Evolutionary conservation across 1,140 invertebrate genomes (phyloP), one percentile per base, ranked within the genome.

Genomic region (Stegodyphus dumicola): DNA sequence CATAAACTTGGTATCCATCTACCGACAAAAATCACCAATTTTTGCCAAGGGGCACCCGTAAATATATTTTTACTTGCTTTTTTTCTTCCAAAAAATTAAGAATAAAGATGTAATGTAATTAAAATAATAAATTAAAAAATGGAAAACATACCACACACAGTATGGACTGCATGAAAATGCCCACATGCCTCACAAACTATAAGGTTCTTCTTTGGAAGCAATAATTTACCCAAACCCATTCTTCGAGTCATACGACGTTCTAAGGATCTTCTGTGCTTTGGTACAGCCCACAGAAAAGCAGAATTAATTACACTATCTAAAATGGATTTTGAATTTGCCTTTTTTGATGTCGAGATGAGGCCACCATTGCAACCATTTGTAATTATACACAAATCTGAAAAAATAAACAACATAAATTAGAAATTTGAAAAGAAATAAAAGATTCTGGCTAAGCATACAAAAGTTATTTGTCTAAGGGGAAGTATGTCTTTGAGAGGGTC

Each of bases 201-300:
- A 66, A 98, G 90, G 90, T 95, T 94, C 7, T 91, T 94, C 90
- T 95, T 95, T 5, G 94, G 93, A 51, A 92, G 90, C 17, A 94
- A 88, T 13, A 93, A 92, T 91, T 95, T 95, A 65, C 94, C 90
- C 5, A 92, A 92, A 70, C 88, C 88, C 90, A 93, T 96, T 91
- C 93, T 96, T 79, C 95, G 91, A 69, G 92, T 94, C 87, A 91
- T 89, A 83, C 95, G 92, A 90, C 92, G 94, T 89, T 97, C 96
- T 56, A 96, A 80, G 2, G 94, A 93, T 88, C 95, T 91, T 89
- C 96, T 92, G 75, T 92, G 92, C 89, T 94, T 95, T 0, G 96
- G 97, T 4, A 95, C 95, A 84, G 93, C 96, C 92, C 93, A 95
- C 17, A 97, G 88, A 89, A 96, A 92, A n/a, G 94, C 94, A 92